Evolutionary conservation across 2,888 invertebrate species (phyloP), one percentile per base, ranked within the genome.

Genomic region (Phyto melanocephala): DNA sequence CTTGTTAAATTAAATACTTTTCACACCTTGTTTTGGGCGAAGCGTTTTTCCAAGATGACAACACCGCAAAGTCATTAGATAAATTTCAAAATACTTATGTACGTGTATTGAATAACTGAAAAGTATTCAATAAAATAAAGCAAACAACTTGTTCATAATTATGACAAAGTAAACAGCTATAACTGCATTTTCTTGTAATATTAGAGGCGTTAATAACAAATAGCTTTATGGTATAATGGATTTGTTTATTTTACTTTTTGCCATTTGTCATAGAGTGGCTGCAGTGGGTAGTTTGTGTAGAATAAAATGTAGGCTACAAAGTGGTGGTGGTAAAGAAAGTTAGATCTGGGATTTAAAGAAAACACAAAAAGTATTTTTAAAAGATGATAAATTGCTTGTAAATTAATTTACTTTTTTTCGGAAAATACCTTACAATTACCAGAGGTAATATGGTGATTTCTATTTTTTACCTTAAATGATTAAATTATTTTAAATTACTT

Each of bases 11-110:
- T 24, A 35, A 63, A 74, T 65, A 47, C 4, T 67, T 76, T 76
- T 67, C 76, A 76, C 76, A 76, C 76, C 76, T 67, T 50, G 67
- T 67, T 76, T 76, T 67, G 58, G 76, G 65, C 45, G 22, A 22
- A 52, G 33, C 10, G 11, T 2, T 10, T 17, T 54, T 63, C 15
- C 45, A 17, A 70, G 62, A 62, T 54, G 77, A 60, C 68, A 58
- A 10, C 50, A 6, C 54, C 52, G 22, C 60, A 63, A 45, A 13
- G 52, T 77, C 52, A 70, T 42, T 35, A 60, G 52, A 77, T 28
- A 62, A 68, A 60, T 77, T 42, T 40, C 60, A 62, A 52, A 62
- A 42, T 40, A 50, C 42, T 13, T 20, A 2, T 17, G 15, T 54
- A 77, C 68, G 60, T 77, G 77, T 11, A 35, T 45, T 35, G 60